A percentile compares a stretch with the other conserved stretches of the same genome.
Evolutionary conservation across 2,113 vertebrate genomes (phyloP).

Genomic region (Apistogramma diplotaenia): DNA sequence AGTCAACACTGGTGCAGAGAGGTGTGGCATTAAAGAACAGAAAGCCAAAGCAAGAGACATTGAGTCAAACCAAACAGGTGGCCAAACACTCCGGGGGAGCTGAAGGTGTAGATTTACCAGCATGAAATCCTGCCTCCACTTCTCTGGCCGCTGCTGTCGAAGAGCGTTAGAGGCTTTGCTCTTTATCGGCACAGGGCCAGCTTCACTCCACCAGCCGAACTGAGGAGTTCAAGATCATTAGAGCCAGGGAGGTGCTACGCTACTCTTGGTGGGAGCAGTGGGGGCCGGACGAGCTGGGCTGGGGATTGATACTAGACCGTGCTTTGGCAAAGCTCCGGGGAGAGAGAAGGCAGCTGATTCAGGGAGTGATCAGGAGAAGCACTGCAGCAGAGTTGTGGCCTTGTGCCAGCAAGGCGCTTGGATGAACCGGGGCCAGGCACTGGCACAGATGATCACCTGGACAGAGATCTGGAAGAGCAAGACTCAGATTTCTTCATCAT

Average conservation of each 20-base stretch:
- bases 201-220: neutral
- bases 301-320: too few relatives aligned
- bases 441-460: neutral
- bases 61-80: neutral
- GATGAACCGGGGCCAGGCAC: neutral
- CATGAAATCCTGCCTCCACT: neutral
- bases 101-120: neutral
- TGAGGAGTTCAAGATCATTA: neutral
- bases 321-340: too few relatives aligned
- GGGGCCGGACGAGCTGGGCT: neutral
- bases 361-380: too few relatives aligned
- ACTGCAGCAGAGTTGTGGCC: too few relatives aligned
- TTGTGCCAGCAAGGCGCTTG: too few relatives aligned
- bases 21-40: neutral
- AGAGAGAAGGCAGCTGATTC: too few relatives aligned
- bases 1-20: neutral
- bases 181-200: neutral
- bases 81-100: neutral
- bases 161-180: too few relatives aligned
- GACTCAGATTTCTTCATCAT: neutral
- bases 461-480: neutral
- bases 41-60: neutral
- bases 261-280: neutral
- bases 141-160: neutral
- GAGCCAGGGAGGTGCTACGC: neutral